Evolutionary conservation across 2,888 invertebrate genomes (phyloP).

Genomic region (Lacanobia oleracea): DNA sequence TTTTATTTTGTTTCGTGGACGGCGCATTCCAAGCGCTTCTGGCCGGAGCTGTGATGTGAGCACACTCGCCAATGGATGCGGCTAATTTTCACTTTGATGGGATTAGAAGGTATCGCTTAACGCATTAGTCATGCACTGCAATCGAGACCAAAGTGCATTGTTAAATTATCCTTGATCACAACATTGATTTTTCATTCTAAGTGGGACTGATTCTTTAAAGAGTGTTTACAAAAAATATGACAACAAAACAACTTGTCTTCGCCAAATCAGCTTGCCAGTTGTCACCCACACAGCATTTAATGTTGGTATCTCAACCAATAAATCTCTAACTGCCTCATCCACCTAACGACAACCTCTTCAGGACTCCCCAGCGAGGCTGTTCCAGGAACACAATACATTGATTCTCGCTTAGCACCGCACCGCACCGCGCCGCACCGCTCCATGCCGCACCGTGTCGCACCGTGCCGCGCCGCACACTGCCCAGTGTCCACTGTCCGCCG

Average conservation of each 20-base stretch:
- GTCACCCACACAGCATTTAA: background rate
- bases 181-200: background rate
- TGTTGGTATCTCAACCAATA: conserved; percentile 4
- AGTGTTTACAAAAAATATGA: conserved; percentile 1
- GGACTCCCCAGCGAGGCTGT: conserved; percentile 72
- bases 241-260: background rate
- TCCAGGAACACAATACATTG: conserved; percentile 87
- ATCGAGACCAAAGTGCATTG: background rate
- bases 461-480: conserved; percentile 67
- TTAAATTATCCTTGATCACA: background rate
- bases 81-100: conserved; percentile 22
- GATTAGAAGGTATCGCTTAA: background rate
- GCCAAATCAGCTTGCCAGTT: background rate
- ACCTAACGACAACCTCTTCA: conserved; percentile 31
- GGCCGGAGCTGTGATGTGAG: conserved; percentile 61
- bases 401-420: conserved; percentile 85
- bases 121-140: background rate
- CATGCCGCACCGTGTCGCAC: conserved; percentile 69
- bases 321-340: conserved; percentile 71
- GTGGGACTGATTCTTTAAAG: background rate
- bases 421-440: conserved; percentile 71
- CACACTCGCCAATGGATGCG: conserved; percentile 68
- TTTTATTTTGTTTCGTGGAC: conserved; percentile 75
- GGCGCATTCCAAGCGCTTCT: conserved; percentile 81
- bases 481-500: conserved; percentile 48